phyloP scores from a whole-genome alignment of 2,113 vertebrate genomes.

The Gobius niger region DNA sequence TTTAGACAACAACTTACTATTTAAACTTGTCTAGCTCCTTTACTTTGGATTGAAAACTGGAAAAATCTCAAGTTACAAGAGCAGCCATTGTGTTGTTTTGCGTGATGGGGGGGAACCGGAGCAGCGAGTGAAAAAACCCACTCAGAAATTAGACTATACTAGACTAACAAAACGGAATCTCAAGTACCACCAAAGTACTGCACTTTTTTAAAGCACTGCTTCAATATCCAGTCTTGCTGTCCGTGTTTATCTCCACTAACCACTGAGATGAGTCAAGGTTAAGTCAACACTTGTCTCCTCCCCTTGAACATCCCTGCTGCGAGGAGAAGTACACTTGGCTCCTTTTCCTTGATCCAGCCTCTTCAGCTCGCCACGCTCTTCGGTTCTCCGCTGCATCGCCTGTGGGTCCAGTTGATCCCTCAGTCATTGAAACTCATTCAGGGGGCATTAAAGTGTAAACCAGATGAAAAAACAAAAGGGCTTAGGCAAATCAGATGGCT shows the following conservation, averaged over 20 bases:
- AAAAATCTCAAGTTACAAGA: too few relatives aligned
- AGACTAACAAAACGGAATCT: neutral
- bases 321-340: conserved; percentile 57
- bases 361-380: conserved; percentile 60
- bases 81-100: too few relatives aligned
- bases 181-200: neutral
- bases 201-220: conserved; percentile 12
- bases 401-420: conserved; percentile 89
- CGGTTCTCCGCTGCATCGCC: conserved; percentile 73
- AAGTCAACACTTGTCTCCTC: conserved; percentile 69
- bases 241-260: conserved; percentile 62
- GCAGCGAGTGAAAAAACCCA: too few relatives aligned
- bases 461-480: conserved; percentile 98
- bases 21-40: too few relatives aligned
- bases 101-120: too few relatives aligned
- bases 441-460: conserved; percentile 99
- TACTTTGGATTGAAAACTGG: too few relatives aligned
- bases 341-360: conserved; percentile 63
- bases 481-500: conserved; percentile 99
- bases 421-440: conserved; percentile 93
- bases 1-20: too few relatives aligned
- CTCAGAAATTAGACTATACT: too few relatives aligned
- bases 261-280: conserved; percentile 65
- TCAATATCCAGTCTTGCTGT: conserved; percentile 51
- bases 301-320: conserved; percentile 68